Evolutionary conservation across 2,797 vertebrate species (phyloP), one percentile per base, ranked within the genome.

Genomic region (Acanthurus lineatus): DNA sequence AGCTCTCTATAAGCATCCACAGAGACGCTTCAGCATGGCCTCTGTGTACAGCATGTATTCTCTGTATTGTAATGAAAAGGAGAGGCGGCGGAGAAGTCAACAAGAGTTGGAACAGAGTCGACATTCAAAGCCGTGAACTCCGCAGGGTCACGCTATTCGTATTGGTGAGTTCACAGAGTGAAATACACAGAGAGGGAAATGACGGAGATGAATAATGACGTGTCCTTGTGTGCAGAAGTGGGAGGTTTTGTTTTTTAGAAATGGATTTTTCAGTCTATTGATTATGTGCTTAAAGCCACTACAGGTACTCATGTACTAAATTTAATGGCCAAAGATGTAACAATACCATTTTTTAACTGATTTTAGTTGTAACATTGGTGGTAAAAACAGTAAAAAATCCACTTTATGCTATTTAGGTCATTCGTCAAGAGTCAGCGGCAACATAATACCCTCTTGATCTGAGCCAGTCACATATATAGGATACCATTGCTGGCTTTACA

Each of bases 11-110:
- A 25, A 75, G 85, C 61, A 53, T 84, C 82, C 73, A 22, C 57
- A 19, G 81, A 82, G 86, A 81, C 9, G 22, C 40, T 56, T 67
- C 60, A 64, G 76, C 45, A 14, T 49, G 1, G 75, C 68, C 67
- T 57, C 67, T 80, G 64, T 81, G 66, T 67, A 3, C 71, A 28
- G 76, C 70, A 22, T 47, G 53, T 57, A 51, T 79, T 80, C 64
- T 79, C 72, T 76, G 51, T 66, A 73, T 74, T 71, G 35, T 80
- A 71, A 73, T 84, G 79, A 74, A 84, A 77, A 44, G 56, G 15
- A 45, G 76, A 81, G 60, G 51, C 64, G 48, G 68, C 47, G 25
- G 59, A 51, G 76, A 58, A 73, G 77, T 79, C 80, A 65, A 70
- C 73, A 77, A 69, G 56, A 79, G 66, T 58, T 62, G 61, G 59